Evolutionary conservation across 2,113 vertebrate species (phyloP).

Genomic region (Hyaena hyaena): DNA sequence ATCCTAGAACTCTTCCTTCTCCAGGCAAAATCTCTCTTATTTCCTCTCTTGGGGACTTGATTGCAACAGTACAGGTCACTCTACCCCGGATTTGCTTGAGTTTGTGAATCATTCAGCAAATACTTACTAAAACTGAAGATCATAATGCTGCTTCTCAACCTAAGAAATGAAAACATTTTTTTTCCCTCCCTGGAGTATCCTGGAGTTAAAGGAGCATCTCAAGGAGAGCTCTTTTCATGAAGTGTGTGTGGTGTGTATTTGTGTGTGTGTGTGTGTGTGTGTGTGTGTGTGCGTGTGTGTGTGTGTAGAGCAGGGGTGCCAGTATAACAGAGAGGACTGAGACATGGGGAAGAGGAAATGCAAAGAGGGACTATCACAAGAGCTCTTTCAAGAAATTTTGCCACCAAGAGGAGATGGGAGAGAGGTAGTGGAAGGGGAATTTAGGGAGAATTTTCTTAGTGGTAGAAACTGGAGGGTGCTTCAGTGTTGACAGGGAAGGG

Average conservation of each 20-base stretch:
- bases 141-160: not conserved
- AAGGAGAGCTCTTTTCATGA: not conserved
- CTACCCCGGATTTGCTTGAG: not conserved
- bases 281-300: too few relatives aligned
- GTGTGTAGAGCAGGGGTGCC: accelerated
- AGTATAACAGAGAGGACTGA: not conserved
- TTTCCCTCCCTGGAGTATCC: not conserved
- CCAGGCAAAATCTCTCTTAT: not conserved
- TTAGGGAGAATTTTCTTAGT: not conserved
- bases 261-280: too few relatives aligned
- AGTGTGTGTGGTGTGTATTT: accelerated
- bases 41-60: not conserved
- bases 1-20: not conserved
- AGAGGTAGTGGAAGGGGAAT: not conserved
- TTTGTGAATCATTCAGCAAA: not conserved
- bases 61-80: not conserved
- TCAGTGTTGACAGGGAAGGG: not conserved
- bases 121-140: not conserved
- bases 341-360: not conserved
- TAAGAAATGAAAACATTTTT: not conserved
- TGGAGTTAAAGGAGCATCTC: not conserved
- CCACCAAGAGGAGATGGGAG: not conserved
- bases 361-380: not conserved
- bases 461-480: not conserved
- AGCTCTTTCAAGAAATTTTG: not conserved